Evolutionary conservation across 2,888 invertebrate species (phyloP), one percentile per base, ranked within the genome.

Genomic region (Hylaea fasciaria): DNA sequence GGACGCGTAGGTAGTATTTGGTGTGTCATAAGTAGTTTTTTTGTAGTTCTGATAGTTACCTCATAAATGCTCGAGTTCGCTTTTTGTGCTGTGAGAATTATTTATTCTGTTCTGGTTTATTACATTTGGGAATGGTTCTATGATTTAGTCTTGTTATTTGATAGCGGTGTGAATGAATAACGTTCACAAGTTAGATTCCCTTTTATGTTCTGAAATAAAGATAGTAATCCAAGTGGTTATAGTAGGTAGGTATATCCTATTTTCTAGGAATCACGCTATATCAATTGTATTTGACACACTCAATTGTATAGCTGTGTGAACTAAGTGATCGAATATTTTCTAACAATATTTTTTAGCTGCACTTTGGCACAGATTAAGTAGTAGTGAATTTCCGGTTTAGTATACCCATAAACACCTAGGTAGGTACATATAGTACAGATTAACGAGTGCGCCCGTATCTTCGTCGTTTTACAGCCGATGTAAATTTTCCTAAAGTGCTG

Each of bases 401-500:
- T 4, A 37, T n/a, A 10, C n/a, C 11, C 12, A 37, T n/a, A 14
- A 3, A 28, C 1, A 28, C n/a, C n/a, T n/a, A n/a, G n/a, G n/a
- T n/a, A n/a, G n/a, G n/a, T n/a, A n/a, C 13, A 10, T 5, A 22
- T 5, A 22, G 22, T 13, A n/a, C 32, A 32, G 1, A 9, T 9
- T 7, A 1, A n/a, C 12, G 5, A 7, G 32, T 46, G 37, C 39
- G 22, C 37, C 40, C 57, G 62, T 66, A 58, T 56, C 46, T 47
- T 51, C 43, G 28, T 22, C 40, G 22, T 49, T 73, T 74, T 72
- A 74, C 63, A 68, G 62, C 35, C 14, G 56, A 54, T 62, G 67
- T 71, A 72, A 73, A 70, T 72, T 70, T 61, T 65, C 54, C 55
- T 67, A 58, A 59, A 62, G 53, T 65, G 57, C 52, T 69, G 66